Base-by-base conservation (phyloP, 2,888 invertebrate genomes). In the Euspilapteryx auroguttella region DNA sequence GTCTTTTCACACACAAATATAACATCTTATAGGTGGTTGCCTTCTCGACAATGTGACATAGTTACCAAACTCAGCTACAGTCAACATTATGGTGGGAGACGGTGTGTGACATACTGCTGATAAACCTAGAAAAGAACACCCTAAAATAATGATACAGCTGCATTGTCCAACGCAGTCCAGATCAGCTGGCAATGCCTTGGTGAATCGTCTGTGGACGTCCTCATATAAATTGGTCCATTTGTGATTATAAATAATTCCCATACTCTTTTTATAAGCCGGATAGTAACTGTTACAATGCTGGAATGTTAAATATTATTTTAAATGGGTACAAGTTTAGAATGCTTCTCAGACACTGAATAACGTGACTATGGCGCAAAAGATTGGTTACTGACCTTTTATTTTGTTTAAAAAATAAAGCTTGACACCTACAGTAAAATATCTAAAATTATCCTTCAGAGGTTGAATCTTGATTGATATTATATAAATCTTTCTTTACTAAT, bases 101-200 rank as follows among this genome's bases (percentile, higher is more conserved):
- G 29, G 35, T 56, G 31, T 28, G 50, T 53, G 51, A 59, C 55
- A 50, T 45, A 54, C 51, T 44, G 55, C 54, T 42, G 63, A 54
- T 58, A 65, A 42, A 73, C 75, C 75, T 75, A 75, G 75, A 75
- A 75, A 71, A 71, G 64, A 75, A 69, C 69, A 69, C 68, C 75
- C 75, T 73, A 73, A 58, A 73, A 64, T 68, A 61, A 46, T 55
- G 44, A 49, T 50, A 47, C 52, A 54, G 45, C 41, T 50, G 49
- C 42, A 41, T n/a, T n/a, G n/a, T n/a, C n/a, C n/a, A n/a, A n/a
- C n/a, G n/a, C n/a, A n/a, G n/a, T n/a, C n/a, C n/a, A n/a, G n/a
- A n/a, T n/a, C n/a, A n/a, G n/a, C n/a, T n/a, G n/a, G n/a, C n/a
- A n/a, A n/a, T n/a, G n/a, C n/a, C n/a, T n/a, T n/a, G n/a, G n/a